Evolutionary conservation across 2,797 vertebrate species (phyloP).

Genomic region (Chanos chanos): DNA sequence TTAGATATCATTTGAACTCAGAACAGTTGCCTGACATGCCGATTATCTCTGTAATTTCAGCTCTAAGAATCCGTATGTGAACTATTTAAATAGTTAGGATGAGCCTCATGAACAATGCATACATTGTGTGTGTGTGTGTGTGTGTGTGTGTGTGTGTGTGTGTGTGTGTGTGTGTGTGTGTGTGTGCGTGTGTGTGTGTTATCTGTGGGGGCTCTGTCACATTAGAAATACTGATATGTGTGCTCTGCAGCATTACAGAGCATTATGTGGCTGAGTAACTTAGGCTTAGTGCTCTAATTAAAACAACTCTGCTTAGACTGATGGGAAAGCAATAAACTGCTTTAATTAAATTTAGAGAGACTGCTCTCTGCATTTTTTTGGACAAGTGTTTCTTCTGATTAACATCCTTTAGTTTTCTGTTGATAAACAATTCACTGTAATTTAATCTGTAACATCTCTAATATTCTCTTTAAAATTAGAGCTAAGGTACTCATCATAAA

Average conservation of each 20-base stretch:
- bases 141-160: conserved; percentile 26
- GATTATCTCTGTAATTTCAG: too few species aligned
- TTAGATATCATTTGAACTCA: too few species aligned
- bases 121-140: background rate
- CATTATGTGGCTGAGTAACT: conserved; percentile 65
- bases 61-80: too few species aligned
- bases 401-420: conserved; percentile 29
- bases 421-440: conserved; percentile 49
- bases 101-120: background rate
- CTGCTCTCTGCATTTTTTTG: conserved; percentile 53
- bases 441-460: conserved; percentile 35
- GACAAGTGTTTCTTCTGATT: conserved; percentile 53
- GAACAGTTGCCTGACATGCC: too few species aligned
- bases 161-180: conserved; percentile 6
- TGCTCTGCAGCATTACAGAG: conserved; percentile 50
- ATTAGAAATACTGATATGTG: conserved; percentile 51
- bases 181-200: conserved; percentile 11
- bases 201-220: conserved; percentile 36
- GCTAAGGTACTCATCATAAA: conserved; percentile 19
- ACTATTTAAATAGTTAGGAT: background rate
- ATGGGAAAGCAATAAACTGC: conserved; percentile 49
- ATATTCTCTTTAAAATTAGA: conserved; percentile 5
- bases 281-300: conserved; percentile 64
- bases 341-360: conserved; percentile 67
- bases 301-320: conserved; percentile 59